Evolutionary conservation across 1,140 invertebrate genomes (phyloP).

Genomic region (Araneus ventricosus): DNA sequence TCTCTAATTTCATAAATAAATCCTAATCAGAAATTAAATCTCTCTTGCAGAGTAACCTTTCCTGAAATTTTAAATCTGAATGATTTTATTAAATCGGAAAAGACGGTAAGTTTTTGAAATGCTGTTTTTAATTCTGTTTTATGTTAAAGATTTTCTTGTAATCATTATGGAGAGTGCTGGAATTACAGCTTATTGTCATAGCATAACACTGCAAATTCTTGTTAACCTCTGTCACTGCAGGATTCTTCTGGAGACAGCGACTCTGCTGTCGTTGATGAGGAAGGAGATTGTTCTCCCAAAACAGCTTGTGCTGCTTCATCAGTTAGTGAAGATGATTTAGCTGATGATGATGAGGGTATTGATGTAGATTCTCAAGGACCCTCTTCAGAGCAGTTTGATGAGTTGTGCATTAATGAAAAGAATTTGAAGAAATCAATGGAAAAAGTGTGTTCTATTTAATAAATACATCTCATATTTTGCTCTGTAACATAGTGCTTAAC

Average conservation of each 20-base stretch:
- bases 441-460: conserved; percentile 76
- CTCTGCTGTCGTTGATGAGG: conserved; percentile 76
- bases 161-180: too few species aligned
- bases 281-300: background rate
- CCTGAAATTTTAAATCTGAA: conserved; percentile 91
- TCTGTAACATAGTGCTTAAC: too few species aligned
- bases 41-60: conserved; percentile 87
- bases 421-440: conserved; percentile 80
- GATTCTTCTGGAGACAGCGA: conserved; percentile 82
- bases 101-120: conserved; percentile 58
- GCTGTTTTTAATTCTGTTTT: too few species aligned
- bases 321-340: conserved; percentile 54
- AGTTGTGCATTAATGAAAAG: conserved; percentile 79
- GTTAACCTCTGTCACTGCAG: background rate
- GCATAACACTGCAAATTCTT: too few species aligned
- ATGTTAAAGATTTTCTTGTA: too few species aligned
- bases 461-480: background rate
- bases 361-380: conserved; percentile 82
- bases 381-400: conserved; percentile 56
- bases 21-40: background rate
- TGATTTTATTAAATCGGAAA: conserved; percentile 84
- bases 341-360: conserved; percentile 83
- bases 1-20: too few species aligned
- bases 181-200: too few species aligned
- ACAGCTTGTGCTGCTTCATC: conserved; percentile 19